A percentile compares a stretch with the other conserved stretches of the same genome.
Evolutionary conservation across 2,113 vertebrate genomes (phyloP).

Genomic region (Caretta caretta): DNA sequence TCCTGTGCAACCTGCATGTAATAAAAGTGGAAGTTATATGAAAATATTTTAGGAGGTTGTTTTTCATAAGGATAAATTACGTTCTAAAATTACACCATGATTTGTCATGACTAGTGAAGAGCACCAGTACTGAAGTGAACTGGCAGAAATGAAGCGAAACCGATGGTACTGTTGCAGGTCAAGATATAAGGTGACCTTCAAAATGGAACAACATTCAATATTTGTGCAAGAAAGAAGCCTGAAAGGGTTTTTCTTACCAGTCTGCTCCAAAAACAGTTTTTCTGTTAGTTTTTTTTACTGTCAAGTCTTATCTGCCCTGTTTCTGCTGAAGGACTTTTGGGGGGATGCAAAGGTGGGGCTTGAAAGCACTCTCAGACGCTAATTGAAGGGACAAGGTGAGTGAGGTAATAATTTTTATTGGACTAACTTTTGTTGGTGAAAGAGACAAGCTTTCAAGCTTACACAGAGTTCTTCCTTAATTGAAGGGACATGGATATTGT

Average conservation of each 20-base stretch:
- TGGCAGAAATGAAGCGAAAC: neutral
- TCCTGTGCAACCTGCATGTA: slow-evolving; percentile 79
- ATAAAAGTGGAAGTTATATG: slow-evolving; percentile 31
- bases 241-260: neutral
- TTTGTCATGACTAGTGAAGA: neutral
- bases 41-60: slow-evolving; percentile 5
- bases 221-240: neutral
- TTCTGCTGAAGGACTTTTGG: neutral
- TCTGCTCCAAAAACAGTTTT: neutral
- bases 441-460: neutral
- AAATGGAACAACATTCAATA: neutral
- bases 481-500: neutral
- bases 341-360: neutral
- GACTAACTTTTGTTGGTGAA: neutral
- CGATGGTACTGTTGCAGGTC: neutral
- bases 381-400: neutral
- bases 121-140: neutral
- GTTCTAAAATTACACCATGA: neutral
- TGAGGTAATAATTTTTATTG: neutral
- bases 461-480: neutral
- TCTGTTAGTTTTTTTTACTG: accelerated
- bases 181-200: neutral
- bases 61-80: neutral
- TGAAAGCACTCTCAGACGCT: neutral
- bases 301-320: neutral